A percentile compares a stretch with the other conserved stretches of the same genome.
Conservation (phyloP, 2,888 invertebrate species). For the Polietes domitor region DNA sequence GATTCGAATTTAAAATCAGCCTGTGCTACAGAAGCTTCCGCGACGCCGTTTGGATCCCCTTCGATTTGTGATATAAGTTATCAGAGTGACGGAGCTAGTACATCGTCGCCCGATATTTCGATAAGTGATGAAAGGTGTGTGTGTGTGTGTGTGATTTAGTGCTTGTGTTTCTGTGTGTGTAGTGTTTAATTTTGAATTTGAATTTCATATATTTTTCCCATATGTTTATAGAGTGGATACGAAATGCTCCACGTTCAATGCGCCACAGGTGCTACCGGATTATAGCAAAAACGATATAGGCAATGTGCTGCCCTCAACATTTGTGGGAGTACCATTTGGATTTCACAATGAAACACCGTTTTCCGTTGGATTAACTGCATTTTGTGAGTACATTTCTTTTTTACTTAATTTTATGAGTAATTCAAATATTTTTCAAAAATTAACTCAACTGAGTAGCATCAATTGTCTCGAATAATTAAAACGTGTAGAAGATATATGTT, state of each 20-base stretch:
- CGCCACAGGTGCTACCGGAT: conserved; percentile 58
- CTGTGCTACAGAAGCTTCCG: conserved; percentile 20
- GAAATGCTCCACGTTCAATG: conserved; percentile 59
- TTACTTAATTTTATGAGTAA: conserved; percentile 80
- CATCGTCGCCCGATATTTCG: conserved; percentile 78
- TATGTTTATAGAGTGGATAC: conserved; percentile 61
- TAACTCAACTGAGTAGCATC: too few species aligned
- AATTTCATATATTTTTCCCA: conserved; percentile 37
- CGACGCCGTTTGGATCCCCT: conserved; percentile 44
- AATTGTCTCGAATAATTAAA: too few species aligned
- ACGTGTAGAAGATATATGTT: too few species aligned
- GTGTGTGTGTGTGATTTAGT: conserved; percentile 6
- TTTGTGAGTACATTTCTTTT: conserved; percentile 80
- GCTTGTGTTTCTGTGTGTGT: background rate
- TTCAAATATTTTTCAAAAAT: too few species aligned
- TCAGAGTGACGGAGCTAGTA: conserved; percentile 77
- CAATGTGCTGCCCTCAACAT: conserved; percentile 65
- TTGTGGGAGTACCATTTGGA: conserved; percentile 72
- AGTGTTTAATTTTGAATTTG: conserved; percentile 8
- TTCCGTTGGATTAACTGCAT: conserved; percentile 79
- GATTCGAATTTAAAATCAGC: conserved; percentile 41
- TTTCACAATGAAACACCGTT: conserved; percentile 78
- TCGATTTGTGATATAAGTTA: conserved; percentile 74
- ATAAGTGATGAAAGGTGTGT: conserved; percentile 77
- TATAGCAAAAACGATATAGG: conserved; percentile 65